Conservation (phyloP, 2,888 invertebrate species). For the Druceiella hillmani region DNA sequence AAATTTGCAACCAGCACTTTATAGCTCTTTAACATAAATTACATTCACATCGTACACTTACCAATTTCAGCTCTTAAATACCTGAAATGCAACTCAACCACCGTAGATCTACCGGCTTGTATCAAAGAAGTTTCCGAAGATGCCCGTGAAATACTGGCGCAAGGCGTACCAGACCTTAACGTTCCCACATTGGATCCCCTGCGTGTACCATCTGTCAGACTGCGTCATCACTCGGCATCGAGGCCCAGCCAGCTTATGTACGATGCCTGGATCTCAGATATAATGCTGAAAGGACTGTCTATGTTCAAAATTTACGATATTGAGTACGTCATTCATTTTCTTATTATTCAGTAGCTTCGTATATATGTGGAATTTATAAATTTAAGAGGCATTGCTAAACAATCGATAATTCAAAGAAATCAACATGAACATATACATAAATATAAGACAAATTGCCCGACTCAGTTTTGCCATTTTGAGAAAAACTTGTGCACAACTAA, state of each 20-base stretch:
- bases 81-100: constrained; percentile 51
- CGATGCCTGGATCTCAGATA: constrained; percentile 48
- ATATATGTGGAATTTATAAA: too few relatives aligned
- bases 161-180: constrained; percentile 53
- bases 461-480: too few relatives aligned
- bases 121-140: constrained; percentile 50
- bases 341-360: too few relatives aligned
- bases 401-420: too few relatives aligned
- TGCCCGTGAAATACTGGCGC: constrained; percentile 44
- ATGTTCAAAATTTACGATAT: constrained; percentile 47
- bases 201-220: constrained; percentile 50
- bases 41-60: too few relatives aligned
- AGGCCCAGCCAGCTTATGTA: constrained; percentile 44
- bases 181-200: constrained; percentile 57
- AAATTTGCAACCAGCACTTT: background rate
- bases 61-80: constrained; percentile 35
- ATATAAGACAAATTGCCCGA: too few relatives aligned
- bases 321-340: constrained; percentile 50
- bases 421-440: too few relatives aligned
- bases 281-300: constrained; percentile 43
- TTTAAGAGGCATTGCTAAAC: too few relatives aligned
- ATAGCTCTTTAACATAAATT: background rate
- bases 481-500: too few relatives aligned
- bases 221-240: constrained; percentile 50
- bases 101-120: constrained; percentile 52